Base-by-base conservation (phyloP, 23 tunicate species). In the Corella eumyota region DNA sequence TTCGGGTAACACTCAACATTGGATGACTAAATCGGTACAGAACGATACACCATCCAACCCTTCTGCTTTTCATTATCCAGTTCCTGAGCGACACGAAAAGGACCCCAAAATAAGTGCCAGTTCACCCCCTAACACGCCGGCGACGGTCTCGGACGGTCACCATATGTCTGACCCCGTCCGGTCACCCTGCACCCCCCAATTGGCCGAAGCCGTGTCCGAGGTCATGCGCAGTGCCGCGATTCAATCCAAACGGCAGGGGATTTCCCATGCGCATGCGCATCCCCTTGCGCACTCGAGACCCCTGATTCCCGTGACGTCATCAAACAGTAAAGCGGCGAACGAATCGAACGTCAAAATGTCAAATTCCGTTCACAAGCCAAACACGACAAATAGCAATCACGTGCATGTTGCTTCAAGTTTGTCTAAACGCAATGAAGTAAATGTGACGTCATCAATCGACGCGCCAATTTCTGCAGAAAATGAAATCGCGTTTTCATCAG, bases 151-250 rank as follows among this genome's bases (percentile, higher is more conserved):
- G n/a, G n/a, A n/a, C n/a, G n/a, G n/a, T n/a, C n/a, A n/a, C n/a
- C n/a, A n/a, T n/a, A n/a, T n/a, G n/a, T n/a, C n/a, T n/a, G n/a
- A n/a, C n/a, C n/a, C n/a, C n/a, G n/a, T n/a, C n/a, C n/a, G n/a
- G n/a, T n/a, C n/a, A n/a, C n/a, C n/a, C n/a, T n/a, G n/a, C n/a
- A 11, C 13, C 49, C 60, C 75, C 15, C 36, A 79, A 6, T 37
- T 80, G 4, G 90, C 90, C 13, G 90, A 70, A 36, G 79, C 72
- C 26, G 79, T 81, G 30, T 81, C 79, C 0, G 90, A 66, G 46
- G 90, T 81, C 51, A 81, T 81, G 69, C 54, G 90, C 32, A 61
- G 73, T 32, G 90, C 90, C 32, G 90, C 79, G 1, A 81, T 81
- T 49, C 90, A 81, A 55, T 72, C 90, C 23, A 72, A 72, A 34